Base-by-base conservation (phyloP, 2,888 invertebrate species). In the Lucinisca nassula region DNA sequence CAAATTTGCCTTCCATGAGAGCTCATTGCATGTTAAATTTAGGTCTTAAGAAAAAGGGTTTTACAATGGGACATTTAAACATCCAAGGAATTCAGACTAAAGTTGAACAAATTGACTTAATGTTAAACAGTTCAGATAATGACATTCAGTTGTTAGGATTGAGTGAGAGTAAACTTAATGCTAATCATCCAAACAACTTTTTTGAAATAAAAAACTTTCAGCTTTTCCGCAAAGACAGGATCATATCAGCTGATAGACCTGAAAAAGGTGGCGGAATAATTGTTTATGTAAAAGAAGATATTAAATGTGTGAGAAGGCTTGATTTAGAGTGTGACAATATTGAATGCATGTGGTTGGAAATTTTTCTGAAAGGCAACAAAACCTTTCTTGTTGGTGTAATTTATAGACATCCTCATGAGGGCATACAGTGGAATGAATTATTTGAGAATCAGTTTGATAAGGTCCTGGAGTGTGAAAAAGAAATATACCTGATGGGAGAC, bases 11-110 rank as follows among this genome's bases (percentile, higher is more conserved):
- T 61, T 61, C 61, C 61, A 61, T 30, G 61, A 61, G 61, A 61
- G 61, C 61, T 30, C 61, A 61, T 61, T 30, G 61, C 30, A 61
- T 61, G 61, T 30, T 61, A 30, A 61, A 61, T 61, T 61, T 61
- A 61, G 61, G 61, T 30, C 30, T 61, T 61, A 61, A 61, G 30
- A 30, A 61, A 61, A 61, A 61, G 30, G 27, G 61, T 24, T 61
- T 61, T 17, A 61, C 24, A 61, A 61, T 61, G 61, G 61, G n/a
- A n/a, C n/a, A n/a, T n/a, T n/a, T n/a, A n/a, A n/a, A n/a, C n/a
- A n/a, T n/a, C n/a, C n/a, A n/a, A n/a, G n/a, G n/a, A n/a, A n/a
- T n/a, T n/a, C n/a, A n/a, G n/a, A n/a, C n/a, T n/a, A n/a, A n/a
- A n/a, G n/a, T n/a, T n/a, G n/a, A n/a, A n/a, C n/a, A n/a, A n/a